Evolutionary conservation across 2,888 invertebrate genomes (phyloP).

Genomic region (Trissoscelio sp.): DNA sequence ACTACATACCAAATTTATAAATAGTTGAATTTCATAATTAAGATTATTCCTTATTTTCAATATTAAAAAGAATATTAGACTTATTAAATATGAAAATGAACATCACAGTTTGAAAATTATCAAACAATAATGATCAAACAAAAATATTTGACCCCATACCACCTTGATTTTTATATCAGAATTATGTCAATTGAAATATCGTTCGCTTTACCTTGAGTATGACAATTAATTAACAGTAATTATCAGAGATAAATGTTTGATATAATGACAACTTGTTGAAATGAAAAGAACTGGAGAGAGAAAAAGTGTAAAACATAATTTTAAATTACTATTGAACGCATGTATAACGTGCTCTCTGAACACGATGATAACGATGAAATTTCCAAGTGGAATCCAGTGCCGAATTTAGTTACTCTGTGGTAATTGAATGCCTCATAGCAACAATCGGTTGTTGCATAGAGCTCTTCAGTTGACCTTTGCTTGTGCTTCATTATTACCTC

Average conservation of each 20-base stretch:
- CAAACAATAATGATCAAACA: too few species aligned
- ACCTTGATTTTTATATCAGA: neutral
- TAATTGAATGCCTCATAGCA: slow-evolving; percentile 68
- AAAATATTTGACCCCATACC: too few species aligned
- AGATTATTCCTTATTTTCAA: too few species aligned
- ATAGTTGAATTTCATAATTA: too few species aligned
- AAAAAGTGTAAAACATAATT: slow-evolving; percentile 27
- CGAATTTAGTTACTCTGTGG: slow-evolving; percentile 67
- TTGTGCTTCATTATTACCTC: slow-evolving; percentile 68
- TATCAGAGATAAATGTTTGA: neutral
- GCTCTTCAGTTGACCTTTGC: slow-evolving; percentile 68
- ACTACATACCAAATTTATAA: too few species aligned
- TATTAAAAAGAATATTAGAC: too few species aligned
- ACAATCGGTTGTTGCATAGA: slow-evolving; percentile 65
- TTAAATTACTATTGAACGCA: slow-evolving; percentile 26
- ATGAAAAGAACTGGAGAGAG: neutral
- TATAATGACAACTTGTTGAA: neutral
- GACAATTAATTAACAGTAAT: neutral
- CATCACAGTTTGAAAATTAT: too few species aligned
- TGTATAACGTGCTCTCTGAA: slow-evolving; percentile 33
- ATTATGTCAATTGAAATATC: neutral
- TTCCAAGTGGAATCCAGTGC: slow-evolving; percentile 65
- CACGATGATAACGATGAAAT: slow-evolving; percentile 65
- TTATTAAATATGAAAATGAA: too few species aligned
- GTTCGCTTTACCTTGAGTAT: neutral